These are phyloP conservation scores for Macropodus opercularis DNA, from an alignment of 2,797 vertebrate genomes.

Conservation along the genomic window DNA sequence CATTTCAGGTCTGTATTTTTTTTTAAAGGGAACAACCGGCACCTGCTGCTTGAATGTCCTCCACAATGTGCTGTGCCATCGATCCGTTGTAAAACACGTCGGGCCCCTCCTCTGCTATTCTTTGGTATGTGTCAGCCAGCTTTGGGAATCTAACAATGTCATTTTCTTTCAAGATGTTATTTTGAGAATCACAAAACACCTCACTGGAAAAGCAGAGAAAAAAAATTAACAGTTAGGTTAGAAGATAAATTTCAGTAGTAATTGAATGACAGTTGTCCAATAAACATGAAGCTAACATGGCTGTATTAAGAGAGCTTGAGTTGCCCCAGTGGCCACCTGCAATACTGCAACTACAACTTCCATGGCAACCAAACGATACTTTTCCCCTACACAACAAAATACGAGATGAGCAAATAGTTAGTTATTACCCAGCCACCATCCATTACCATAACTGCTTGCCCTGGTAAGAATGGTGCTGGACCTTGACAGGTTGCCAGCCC, in stretches of 20 bases:
- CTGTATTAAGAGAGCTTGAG: background rate
- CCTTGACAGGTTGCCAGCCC: no score
- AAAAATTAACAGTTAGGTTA: background rate
- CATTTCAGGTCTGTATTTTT: background rate
- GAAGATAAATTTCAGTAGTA: background rate
- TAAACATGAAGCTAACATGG: background rate
- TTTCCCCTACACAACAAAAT: no score
- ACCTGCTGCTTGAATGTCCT: conserved; percentile 89
- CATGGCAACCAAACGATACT: no score
- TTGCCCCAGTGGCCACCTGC: background rate
- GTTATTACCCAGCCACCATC: no score
- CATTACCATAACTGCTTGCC: no score
- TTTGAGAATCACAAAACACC: conserved; percentile 81
- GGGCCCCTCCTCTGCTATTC: conserved; percentile 83
- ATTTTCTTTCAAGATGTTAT: conserved; percentile 84
- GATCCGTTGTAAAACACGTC: conserved; percentile 83
- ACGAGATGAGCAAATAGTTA: no score
- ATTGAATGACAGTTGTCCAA: background rate
- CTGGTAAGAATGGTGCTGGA: no score
- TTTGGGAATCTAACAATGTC: conserved; percentile 80
- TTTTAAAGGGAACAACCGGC: conserved; percentile 4
- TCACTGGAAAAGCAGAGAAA: conserved; percentile 71
- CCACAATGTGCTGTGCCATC: conserved; percentile 86
- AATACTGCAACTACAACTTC: background rate
- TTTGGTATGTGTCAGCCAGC: conserved; percentile 83